A percentile compares a stretch with the other conserved stretches of the same genome.
phyloP scores from a whole-genome alignment of 2,888 invertebrate species.

The Coelinius sp. region DNA sequence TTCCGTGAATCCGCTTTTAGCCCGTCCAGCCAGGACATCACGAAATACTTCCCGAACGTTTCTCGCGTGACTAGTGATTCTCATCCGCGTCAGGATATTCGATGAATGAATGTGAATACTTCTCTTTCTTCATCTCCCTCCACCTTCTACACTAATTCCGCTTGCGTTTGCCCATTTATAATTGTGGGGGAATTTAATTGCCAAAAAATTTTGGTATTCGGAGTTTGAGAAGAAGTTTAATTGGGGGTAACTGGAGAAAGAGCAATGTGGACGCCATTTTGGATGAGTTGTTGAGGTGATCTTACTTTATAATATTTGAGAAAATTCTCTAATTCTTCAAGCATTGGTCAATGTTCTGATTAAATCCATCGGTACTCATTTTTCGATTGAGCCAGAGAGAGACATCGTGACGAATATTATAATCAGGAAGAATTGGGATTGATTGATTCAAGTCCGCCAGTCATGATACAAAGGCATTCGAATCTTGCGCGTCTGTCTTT shows the following conservation, averaged over 20 bases:
- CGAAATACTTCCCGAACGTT: constrained; percentile 37
- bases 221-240: not conserved
- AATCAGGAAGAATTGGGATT: too few species aligned
- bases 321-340: too few species aligned
- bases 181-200: not conserved
- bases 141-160: not conserved
- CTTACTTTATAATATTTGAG: too few species aligned
- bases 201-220: not conserved
- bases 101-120: constrained; percentile 49
- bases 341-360: too few species aligned
- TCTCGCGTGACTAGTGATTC: constrained; percentile 49
- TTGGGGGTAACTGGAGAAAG: not conserved
- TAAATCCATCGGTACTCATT: too few species aligned
- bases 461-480: too few species aligned
- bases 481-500: too few species aligned
- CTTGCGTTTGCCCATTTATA: constrained; percentile 10
- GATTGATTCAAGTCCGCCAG: too few species aligned
- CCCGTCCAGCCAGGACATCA: constrained; percentile 33
- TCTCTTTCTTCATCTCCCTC: not conserved
- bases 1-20: constrained; percentile 43
- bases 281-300: not conserved
- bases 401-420: too few species aligned
- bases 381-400: too few species aligned
- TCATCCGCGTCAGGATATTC: constrained; percentile 38
- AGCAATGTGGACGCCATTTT: not conserved